These are phyloP conservation scores for Atethmia centrago DNA, from an alignment of 2,888 invertebrate genomes.

Conservation along the genomic window DNA sequence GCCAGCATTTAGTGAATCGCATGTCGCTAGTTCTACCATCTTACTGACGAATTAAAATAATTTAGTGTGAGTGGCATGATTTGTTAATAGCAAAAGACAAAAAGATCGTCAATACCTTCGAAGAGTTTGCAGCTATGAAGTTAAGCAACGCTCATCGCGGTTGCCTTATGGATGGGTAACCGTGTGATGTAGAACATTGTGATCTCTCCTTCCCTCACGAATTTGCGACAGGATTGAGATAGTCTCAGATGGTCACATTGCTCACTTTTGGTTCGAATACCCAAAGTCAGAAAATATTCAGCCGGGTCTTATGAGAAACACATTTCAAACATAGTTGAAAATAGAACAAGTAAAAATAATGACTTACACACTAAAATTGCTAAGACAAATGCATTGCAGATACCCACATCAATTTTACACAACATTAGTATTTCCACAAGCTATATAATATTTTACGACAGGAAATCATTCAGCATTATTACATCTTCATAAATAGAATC, in stretches of 20 bases:
- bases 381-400: constrained; percentile 8
- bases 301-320: background rate
- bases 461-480: constrained; percentile 56
- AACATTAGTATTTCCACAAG: constrained; percentile 19
- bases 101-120: too few relatives aligned
- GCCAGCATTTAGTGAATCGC: too few relatives aligned
- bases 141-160: background rate
- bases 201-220: background rate
- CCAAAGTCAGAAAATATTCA: too few relatives aligned
- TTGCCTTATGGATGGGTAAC: background rate
- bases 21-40: background rate
- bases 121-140: background rate
- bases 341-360: background rate
- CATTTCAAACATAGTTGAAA: background rate
- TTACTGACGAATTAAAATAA: background rate
- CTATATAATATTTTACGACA: constrained; percentile 54
- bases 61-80: too few relatives aligned
- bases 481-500: constrained; percentile 32
- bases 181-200: background rate
- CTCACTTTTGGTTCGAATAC: too few relatives aligned
- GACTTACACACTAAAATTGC: background rate
- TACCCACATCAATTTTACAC: constrained; percentile 26
- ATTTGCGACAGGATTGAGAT: background rate
- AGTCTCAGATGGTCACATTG: background rate
- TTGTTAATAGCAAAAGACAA: background rate